Conservation (phyloP, 2,888 invertebrate genomes). For the Syritta pipiens region DNA sequence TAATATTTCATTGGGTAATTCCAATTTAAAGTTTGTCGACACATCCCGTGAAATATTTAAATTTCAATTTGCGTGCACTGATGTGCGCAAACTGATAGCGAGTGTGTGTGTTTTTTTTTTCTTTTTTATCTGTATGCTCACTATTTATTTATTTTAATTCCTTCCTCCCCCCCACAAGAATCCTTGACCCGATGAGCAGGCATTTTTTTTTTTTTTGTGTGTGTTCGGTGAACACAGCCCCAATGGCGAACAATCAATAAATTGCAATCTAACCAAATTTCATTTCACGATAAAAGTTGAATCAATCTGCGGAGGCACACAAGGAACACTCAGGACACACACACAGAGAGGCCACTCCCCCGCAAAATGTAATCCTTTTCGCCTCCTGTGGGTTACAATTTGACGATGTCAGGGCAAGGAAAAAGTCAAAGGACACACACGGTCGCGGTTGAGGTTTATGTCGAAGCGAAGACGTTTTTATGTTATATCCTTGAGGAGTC, state of each 20-base stretch:
- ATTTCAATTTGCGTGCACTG: constrained; percentile 63
- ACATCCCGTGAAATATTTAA: constrained; percentile 59
- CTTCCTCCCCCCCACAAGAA: neutral
- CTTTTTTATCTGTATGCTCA: neutral
- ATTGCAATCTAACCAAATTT: constrained; percentile 38
- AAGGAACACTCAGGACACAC: neutral
- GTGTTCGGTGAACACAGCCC: neutral
- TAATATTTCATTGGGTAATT: constrained; percentile 62
- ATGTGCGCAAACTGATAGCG: constrained; percentile 52
- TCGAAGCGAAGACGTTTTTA: constrained; percentile 42
- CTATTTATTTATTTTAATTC: constrained; percentile 35
- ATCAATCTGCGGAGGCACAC: constrained; percentile 1
- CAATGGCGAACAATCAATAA: constrained; percentile 31
- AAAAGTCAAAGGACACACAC: constrained; percentile 42
- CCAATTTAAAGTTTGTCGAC: constrained; percentile 39
- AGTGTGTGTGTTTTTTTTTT: neutral
- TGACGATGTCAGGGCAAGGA: constrained; percentile 60
- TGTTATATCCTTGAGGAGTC: no score
- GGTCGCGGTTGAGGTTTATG: constrained; percentile 44
- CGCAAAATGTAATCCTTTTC: constrained; percentile 62
- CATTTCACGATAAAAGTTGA: constrained; percentile 35
- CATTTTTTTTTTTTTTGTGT: neutral
- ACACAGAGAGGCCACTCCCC: constrained; percentile 22
- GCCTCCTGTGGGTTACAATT: constrained; percentile 57
- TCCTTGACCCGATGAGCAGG: constrained; percentile 46